Evolutionary conservation across 2,888 invertebrate genomes (phyloP).

Genomic region (Hirtodrosophila trivittata): DNA sequence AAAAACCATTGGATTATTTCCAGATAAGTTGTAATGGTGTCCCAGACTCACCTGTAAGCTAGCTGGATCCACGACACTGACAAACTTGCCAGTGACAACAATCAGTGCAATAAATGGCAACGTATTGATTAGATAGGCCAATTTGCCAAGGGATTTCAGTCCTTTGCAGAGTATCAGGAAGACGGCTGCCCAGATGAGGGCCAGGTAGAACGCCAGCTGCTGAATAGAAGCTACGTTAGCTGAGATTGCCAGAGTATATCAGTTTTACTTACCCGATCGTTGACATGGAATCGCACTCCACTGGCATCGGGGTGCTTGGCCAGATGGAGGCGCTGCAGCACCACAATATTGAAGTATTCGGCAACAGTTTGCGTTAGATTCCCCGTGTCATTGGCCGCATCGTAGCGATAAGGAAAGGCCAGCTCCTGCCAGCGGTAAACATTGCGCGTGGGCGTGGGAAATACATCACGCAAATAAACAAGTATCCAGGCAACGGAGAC

Average conservation of each 20-base stretch:
- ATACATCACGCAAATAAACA: slow-evolving; percentile 93
- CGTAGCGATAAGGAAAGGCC: slow-evolving; percentile 86
- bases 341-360: slow-evolving; percentile 93
- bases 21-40: too few relatives aligned
- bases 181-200: slow-evolving; percentile 95
- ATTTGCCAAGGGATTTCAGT: slow-evolving; percentile 85
- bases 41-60: slow-evolving; percentile 68
- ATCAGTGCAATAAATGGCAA: slow-evolving; percentile 89
- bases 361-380: slow-evolving; percentile 91
- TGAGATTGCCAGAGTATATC: neutral
- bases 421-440: slow-evolving; percentile 73
- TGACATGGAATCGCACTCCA: slow-evolving; percentile 80
- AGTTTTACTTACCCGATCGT: slow-evolving; percentile 78
- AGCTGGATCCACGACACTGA: slow-evolving; percentile 76
- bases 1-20: neutral
- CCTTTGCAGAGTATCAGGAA: slow-evolving; percentile 95
- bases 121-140: slow-evolving; percentile 90
- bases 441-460: slow-evolving; percentile 84
- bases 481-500: slow-evolving; percentile 96
- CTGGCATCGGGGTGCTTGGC: slow-evolving; percentile 80
- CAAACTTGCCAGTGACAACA: slow-evolving; percentile 76
- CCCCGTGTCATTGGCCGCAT: slow-evolving; percentile 84
- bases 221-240: slow-evolving; percentile 84
- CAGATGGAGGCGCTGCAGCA: slow-evolving; percentile 86
- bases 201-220: slow-evolving; percentile 94